Evolutionary conservation across 2,888 invertebrate genomes (phyloP).

Genomic region (Exocentrus adspersus): DNA sequence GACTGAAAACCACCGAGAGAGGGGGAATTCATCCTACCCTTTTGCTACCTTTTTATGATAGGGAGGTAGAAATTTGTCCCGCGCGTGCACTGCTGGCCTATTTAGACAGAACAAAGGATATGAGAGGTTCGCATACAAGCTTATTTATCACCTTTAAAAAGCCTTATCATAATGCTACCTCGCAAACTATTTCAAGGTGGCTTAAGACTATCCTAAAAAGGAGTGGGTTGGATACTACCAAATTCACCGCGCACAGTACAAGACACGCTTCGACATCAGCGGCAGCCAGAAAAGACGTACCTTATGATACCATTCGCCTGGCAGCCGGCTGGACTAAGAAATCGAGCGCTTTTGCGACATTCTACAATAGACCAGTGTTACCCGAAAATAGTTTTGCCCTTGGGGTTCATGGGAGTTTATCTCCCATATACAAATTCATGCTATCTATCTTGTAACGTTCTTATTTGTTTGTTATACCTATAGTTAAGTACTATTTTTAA

Average conservation of each 20-base stretch:
- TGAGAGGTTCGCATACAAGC: background rate
- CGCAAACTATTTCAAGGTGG: constrained; percentile 27
- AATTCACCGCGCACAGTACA: constrained; percentile 43
- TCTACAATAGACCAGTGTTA: constrained; percentile 28
- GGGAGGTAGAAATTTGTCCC: constrained; percentile 4
- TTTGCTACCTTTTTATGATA: constrained; percentile 1
- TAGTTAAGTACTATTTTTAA: background rate
- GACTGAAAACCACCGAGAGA: background rate
- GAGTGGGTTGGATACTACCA: constrained; percentile 42
- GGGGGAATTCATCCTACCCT: constrained; percentile 1
- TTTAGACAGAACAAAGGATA: background rate
- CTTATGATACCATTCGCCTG: constrained; percentile 40
- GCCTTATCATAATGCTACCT: constrained; percentile 14
- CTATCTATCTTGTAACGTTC: background rate
- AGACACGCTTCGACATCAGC: constrained; percentile 46
- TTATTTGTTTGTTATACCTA: background rate
- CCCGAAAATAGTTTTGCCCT: background rate
- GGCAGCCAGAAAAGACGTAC: constrained; percentile 40
- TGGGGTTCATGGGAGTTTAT: background rate
- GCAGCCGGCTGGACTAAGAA: constrained; percentile 45
- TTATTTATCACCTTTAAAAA: no score
- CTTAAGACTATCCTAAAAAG: constrained; percentile 25
- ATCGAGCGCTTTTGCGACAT: constrained; percentile 29
- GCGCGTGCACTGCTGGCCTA: background rate
- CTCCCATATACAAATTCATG: background rate